Base-by-base conservation (phyloP, 2,797 vertebrate species). In the Forpus xanthops region DNA sequence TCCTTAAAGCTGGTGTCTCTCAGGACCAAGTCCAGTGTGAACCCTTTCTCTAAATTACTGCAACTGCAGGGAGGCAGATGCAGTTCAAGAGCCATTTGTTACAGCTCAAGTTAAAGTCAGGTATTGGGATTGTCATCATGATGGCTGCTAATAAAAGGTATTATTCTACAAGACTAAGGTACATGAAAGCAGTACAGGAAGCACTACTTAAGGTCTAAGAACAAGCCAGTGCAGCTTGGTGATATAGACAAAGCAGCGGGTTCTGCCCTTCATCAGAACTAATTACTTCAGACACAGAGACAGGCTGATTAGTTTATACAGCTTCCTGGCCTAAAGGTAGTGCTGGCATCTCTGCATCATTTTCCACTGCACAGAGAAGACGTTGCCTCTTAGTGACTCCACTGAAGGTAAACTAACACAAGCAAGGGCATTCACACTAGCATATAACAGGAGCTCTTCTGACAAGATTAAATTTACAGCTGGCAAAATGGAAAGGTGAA, bases 231-330 rank as follows among this genome's bases (percentile, higher is more conserved):
- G 42, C 52, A 68, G 6, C 0, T 0, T 58, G 35, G 41, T 72
- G 73, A 41, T 80, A 55, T 8, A 79, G 49, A 68, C 16, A 62
- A 72, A 93, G 21, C 37, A 75, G 21, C 4, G 2, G n/a, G 11
- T 33, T 33, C 84, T 81, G 75, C 27, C 45, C 35, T 90, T 81
- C 87, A 66, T 66, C 89, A 95, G 49, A 80, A 75, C 58, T 78
- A 94, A 88, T 86, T 68, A 42, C 49, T 94, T 91, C n/a, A 93
- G 91, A 60, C 47, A 41, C 39, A 85, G 72, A 65, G 27, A 56
- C 21, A 81, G 41, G n/a, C 30, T 91, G 75, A 76, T 88, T 55
- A 33, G 12, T 60, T 95, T 85, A 84, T 68, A 37, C 27, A 75
- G 8, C 18, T 89, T 90, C 58, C 64, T 89, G 78, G 55, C 56